Percentiles rank a stretch among this genome's conserved stretches.
These are phyloP conservation scores for Callosobruchus maculatus DNA, from an alignment of 2,888 invertebrate species.

Conservation along the genomic window DNA sequence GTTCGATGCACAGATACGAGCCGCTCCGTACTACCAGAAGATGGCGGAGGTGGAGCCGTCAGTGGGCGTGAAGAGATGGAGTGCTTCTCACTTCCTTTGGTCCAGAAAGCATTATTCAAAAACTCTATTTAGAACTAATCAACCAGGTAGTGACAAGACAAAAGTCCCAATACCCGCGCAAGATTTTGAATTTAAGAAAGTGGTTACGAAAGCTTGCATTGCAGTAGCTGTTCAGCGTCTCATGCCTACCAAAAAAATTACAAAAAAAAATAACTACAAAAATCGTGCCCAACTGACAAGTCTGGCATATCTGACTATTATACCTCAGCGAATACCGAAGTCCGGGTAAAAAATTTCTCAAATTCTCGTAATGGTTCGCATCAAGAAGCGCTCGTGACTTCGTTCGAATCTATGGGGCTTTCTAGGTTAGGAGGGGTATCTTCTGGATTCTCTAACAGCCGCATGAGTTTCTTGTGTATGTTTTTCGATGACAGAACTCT, in stretches of 20 bases:
- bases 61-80: no score
- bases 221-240: slow-evolving; percentile 7
- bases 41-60: no score
- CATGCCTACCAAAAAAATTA: slow-evolving; percentile 40
- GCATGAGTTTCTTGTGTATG: slow-evolving; percentile 51
- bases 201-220: neutral
- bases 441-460: slow-evolving; percentile 42
- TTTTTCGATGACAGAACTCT: slow-evolving; percentile 60
- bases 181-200: neutral
- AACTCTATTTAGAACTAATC: no score
- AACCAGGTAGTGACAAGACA: no score
- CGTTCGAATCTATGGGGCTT: slow-evolving; percentile 35
- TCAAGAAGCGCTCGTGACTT: slow-evolving; percentile 41
- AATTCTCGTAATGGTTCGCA: slow-evolving; percentile 31
- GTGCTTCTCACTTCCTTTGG: no score
- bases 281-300: slow-evolving; percentile 19
- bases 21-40: no score
- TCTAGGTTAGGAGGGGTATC: slow-evolving; percentile 29
- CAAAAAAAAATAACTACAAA: slow-evolving; percentile 31
- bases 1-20: no score
- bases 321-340: slow-evolving; percentile 27
- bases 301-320: slow-evolving; percentile 15
- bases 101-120: no score
- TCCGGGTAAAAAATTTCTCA: slow-evolving; percentile 29
- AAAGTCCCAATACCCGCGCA: no score